A percentile compares a stretch with the other conserved stretches of the same genome.
These are phyloP conservation scores for Mythimna vitellina DNA, from an alignment of 2,888 invertebrate species.

Conservation along the genomic window DNA sequence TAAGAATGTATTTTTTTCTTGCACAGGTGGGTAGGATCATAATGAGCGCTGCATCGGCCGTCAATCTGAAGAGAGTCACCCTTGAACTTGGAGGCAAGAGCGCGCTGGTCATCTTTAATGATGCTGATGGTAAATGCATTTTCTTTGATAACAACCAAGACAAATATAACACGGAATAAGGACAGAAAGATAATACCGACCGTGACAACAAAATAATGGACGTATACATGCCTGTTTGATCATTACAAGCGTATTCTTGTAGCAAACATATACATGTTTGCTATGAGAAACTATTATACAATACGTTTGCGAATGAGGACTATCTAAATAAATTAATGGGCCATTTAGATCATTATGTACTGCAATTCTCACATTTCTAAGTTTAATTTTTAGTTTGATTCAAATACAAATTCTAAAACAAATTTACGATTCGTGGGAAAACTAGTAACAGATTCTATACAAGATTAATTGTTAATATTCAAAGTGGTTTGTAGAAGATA, in stretches of 20 bases:
- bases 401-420: background rate
- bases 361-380: background rate
- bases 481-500: background rate
- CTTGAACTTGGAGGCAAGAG: constrained; percentile 97
- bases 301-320: background rate
- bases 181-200: background rate
- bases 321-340: background rate
- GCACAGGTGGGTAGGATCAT: constrained; percentile 84
- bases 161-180: too few relatives aligned
- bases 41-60: constrained; percentile 93
- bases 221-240: too few relatives aligned
- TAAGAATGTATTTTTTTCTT: constrained; percentile 24
- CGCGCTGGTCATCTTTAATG: constrained; percentile 95
- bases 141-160: background rate
- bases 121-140: constrained; percentile 91
- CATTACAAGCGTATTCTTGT: background rate
- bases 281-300: background rate
- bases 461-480: background rate
- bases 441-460: background rate
- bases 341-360: background rate
- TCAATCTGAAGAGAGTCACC: constrained; percentile 95
- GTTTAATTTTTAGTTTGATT: background rate
- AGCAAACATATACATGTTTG: too few relatives aligned
- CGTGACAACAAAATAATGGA: background rate
- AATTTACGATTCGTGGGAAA: background rate